Evolutionary conservation across 1,140 invertebrate genomes (phyloP), one percentile per base, ranked within the genome.

Genomic region (Proales similis): DNA sequence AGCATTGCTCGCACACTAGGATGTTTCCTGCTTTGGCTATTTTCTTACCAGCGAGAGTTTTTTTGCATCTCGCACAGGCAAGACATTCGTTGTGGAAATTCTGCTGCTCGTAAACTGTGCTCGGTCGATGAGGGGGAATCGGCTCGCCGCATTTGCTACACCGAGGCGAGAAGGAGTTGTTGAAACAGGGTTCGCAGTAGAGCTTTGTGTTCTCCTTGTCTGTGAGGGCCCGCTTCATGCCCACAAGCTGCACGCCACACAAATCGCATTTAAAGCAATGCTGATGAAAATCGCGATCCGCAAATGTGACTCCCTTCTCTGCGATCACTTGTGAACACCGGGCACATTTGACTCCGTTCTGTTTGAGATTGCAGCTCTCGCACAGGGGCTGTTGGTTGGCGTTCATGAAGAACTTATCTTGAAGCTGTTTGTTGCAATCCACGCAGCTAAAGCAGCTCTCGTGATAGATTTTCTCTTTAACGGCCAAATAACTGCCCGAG

Each of bases 51-150:
- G 30, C 48, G 7, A 53, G 14, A 53, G 30, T 36, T 53, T 17
- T 19, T 33, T 53, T 53, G 17, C 48, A 53, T 24, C 48, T 53
- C 12, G 48, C 48, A 38, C 48, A 53, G 14, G 48, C 17, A 38
- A 53, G 42, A 30, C 48, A 53, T 38, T 53, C 48, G 38, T 53
- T 53, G n/a, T 53, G 48, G 17, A 14, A 53, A 20, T 53, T 53
- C 42, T 53, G 38, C n/a, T 53, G 33, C 27, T 53, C 48, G 27
- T 53, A 53, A 20, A 53, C 17, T 11, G 48, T 36, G 9, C 48
- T 38, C 6, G 48, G 19, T 4, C 38, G 14, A 53, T 53, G 42
- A 17, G 48, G 48, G 38, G 48, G 17, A 36, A 53, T 53, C 4
- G 30, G 29, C 26, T 53, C 48, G 27, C 27, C 42, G 27, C 48